These are phyloP conservation scores for Oncopodura yosiiana DNA, from an alignment of 1,140 invertebrate species.

Conservation along the genomic window DNA sequence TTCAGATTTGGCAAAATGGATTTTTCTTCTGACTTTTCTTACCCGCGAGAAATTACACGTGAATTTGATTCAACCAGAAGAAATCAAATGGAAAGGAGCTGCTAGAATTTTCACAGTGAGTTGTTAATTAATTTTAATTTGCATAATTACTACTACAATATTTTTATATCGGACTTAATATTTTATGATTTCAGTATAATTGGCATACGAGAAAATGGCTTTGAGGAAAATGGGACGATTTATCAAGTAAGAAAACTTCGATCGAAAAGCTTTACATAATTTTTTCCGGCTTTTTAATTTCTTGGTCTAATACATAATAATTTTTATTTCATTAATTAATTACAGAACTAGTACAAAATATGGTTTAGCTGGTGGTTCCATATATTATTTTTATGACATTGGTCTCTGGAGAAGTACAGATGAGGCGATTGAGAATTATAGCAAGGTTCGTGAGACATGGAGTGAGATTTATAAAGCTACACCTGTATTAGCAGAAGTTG, in stretches of 20 bases:
- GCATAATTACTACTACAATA: too few relatives aligned
- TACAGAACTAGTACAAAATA: conserved; percentile 17
- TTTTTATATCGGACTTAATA: too few relatives aligned
- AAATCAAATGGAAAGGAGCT: too few relatives aligned
- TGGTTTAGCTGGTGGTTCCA: conserved; percentile 17
- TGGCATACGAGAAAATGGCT: neutral
- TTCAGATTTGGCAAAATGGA: too few relatives aligned
- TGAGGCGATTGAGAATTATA: conserved; percentile 29
- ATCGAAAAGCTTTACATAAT: too few relatives aligned
- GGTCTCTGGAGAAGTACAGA: conserved; percentile 29
- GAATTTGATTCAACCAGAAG: too few relatives aligned
- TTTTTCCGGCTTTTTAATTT: too few relatives aligned
- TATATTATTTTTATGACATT: conserved; percentile 19
- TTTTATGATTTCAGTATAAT: neutral
- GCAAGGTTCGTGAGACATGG: conserved; percentile 14
- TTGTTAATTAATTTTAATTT: too few relatives aligned
- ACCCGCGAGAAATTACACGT: too few relatives aligned
- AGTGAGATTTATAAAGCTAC: conserved; percentile 2
- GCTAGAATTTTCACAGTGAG: too few relatives aligned
- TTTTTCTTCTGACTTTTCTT: too few relatives aligned
- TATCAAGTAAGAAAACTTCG: conserved; percentile 2
- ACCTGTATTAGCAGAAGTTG: conserved; percentile 12
- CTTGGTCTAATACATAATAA: too few relatives aligned
- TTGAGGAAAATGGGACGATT: conserved; percentile 7
- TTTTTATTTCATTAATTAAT: conserved; percentile 1